A percentile compares a stretch with the other conserved stretches of the same genome.
Conservation (phyloP, 2,888 invertebrate genomes). For the Sesia apiformis region DNA sequence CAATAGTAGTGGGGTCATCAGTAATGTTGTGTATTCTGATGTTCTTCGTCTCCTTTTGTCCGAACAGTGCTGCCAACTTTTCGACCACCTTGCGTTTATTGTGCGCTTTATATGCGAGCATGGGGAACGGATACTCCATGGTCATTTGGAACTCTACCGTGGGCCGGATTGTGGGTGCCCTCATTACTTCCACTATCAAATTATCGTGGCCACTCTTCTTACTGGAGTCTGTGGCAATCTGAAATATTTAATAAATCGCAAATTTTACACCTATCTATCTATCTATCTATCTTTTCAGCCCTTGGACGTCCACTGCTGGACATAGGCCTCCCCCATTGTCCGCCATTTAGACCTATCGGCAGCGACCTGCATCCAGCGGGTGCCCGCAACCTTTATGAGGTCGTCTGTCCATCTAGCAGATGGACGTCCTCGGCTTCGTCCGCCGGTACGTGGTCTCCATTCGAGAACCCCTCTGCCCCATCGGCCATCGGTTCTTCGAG, state of each 20-base stretch:
- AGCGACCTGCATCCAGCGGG: too few species aligned
- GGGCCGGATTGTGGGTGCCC: constrained; percentile 77
- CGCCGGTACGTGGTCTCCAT: too few species aligned
- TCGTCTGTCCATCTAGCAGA: too few species aligned
- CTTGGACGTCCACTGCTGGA: too few species aligned
- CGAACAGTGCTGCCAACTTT: constrained; percentile 84
- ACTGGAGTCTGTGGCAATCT: constrained; percentile 83
- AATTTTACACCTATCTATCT: not conserved
- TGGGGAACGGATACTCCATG: constrained; percentile 79
- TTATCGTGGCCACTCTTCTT: constrained; percentile 86
- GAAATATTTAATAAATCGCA: constrained; percentile 6
- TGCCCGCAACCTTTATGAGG: too few species aligned
- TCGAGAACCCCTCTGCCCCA: too few species aligned
- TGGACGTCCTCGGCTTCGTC: too few species aligned
- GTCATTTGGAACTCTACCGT: constrained; percentile 88
- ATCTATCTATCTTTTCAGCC: too few species aligned
- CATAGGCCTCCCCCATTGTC: too few species aligned
- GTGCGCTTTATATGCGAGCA: constrained; percentile 80
- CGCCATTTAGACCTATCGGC: too few species aligned
- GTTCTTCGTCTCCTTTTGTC: constrained; percentile 81
- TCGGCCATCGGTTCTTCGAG: too few species aligned
- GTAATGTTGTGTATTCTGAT: constrained; percentile 83
- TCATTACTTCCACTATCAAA: constrained; percentile 82
- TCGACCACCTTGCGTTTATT: constrained; percentile 88
- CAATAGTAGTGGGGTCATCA: constrained; percentile 80